phyloP scores from a whole-genome alignment of 2,797 vertebrate species.

The Denticeps clupeoides region DNA sequence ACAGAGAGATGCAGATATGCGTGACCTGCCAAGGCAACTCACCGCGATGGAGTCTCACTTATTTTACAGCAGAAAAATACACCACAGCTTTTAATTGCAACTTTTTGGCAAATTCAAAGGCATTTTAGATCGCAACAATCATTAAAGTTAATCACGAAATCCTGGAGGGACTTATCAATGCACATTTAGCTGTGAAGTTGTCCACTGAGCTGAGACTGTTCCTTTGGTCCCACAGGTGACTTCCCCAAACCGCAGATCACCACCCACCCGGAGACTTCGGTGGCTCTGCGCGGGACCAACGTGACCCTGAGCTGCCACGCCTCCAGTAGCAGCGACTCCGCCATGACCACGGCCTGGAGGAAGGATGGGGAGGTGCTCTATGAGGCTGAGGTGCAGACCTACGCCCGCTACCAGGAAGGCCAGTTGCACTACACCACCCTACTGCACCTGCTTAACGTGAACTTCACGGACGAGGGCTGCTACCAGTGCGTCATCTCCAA shows the following conservation, averaged over 20 bases:
- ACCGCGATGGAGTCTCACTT: too few species aligned
- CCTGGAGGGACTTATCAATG: too few species aligned
- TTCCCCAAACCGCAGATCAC: conserved; percentile 97
- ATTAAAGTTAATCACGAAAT: too few species aligned
- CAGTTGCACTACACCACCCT: conserved; percentile 85
- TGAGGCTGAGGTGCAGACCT: conserved; percentile 83
- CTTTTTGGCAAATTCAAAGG: too few species aligned
- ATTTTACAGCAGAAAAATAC: too few species aligned
- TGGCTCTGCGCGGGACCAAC: conserved; percentile 82
- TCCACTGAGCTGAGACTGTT: too few species aligned
- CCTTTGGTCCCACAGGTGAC: conserved; percentile 65
- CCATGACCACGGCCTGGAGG: conserved; percentile 98
- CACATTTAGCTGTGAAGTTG: too few species aligned
- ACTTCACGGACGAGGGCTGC: conserved; percentile 82
- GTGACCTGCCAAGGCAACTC: too few species aligned
- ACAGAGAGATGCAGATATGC: too few species aligned
- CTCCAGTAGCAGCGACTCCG: conserved; percentile 93
- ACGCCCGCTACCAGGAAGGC: conserved; percentile 67
- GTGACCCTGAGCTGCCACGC: conserved; percentile 90
- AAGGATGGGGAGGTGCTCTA: conserved; percentile 88
- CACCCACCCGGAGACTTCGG: conserved; percentile 89
- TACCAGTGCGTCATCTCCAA: conserved; percentile 99
- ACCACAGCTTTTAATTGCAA: too few species aligned
- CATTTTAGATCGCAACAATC: too few species aligned
- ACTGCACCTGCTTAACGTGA: conserved; percentile 72